Evolutionary conservation across 2,113 vertebrate genomes (phyloP).

Genomic region (Nesogale talazaci): DNA sequence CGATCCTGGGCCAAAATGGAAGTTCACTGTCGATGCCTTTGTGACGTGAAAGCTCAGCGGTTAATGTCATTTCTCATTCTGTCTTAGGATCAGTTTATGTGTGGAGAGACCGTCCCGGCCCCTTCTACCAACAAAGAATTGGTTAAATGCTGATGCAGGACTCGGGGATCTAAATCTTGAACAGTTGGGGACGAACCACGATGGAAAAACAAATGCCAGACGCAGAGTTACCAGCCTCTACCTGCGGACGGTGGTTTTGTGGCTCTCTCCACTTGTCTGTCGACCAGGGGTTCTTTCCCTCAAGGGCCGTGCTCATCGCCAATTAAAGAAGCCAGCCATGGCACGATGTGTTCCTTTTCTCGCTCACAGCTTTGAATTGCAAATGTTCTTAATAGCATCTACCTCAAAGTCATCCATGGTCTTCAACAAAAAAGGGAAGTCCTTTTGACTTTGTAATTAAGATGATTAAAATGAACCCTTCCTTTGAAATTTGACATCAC

Average conservation of each 20-base stretch:
- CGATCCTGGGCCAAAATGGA: constrained; percentile 2
- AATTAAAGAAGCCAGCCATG: neutral
- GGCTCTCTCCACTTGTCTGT: neutral
- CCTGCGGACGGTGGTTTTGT: neutral
- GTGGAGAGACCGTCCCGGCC: constrained; percentile 91
- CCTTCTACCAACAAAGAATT: constrained; percentile 88
- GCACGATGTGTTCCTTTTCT: neutral
- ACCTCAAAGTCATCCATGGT: constrained; percentile 60
- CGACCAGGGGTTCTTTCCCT: neutral
- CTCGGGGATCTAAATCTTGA: neutral
- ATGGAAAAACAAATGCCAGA: neutral
- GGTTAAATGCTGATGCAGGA: constrained; percentile 89
- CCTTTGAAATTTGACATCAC: constrained; percentile 29
- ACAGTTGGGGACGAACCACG: neutral
- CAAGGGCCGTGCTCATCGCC: neutral
- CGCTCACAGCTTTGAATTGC: neutral
- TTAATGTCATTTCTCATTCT: constrained; percentile 57
- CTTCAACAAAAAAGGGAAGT: constrained; percentile 3
- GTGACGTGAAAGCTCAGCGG: neutral
- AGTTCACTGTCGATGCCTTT: neutral
- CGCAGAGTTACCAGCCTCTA: neutral
- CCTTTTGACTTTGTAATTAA: constrained; percentile 43
- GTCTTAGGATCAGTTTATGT: constrained; percentile 93
- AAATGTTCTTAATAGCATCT: constrained; percentile 44
- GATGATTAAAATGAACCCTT: constrained; percentile 28